phyloP scores from a whole-genome alignment of 1,140 invertebrate genomes.

The Meloidogyne chitwoodi region DNA sequence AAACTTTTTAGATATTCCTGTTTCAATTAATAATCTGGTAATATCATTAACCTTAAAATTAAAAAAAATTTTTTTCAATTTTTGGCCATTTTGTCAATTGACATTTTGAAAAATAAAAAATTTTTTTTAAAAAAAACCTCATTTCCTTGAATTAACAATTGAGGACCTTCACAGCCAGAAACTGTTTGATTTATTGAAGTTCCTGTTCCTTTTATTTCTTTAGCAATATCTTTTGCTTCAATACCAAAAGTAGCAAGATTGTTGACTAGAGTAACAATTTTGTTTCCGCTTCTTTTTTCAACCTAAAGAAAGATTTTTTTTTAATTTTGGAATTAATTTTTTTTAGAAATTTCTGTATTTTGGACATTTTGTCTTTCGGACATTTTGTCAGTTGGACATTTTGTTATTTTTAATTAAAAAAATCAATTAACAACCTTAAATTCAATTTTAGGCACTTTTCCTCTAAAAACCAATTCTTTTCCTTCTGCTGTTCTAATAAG shows the following conservation, averaged over 20 bases:
- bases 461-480: conserved; percentile 1
- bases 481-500: neutral
- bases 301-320: conserved; percentile 19
- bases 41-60: conserved; percentile 22
- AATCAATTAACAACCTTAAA: conserved; percentile 9
- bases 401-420: neutral
- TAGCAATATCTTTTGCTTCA: conserved; percentile 26
- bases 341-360: too few relatives aligned
- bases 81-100: too few relatives aligned
- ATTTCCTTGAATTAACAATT: conserved; percentile 43
- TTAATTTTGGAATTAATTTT: too few relatives aligned
- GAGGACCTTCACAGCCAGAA: conserved; percentile 45
- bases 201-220: conserved; percentile 39
- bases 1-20: conserved; percentile 29
- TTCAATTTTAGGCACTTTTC: conserved; percentile 7
- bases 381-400: neutral
- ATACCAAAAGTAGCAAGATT: conserved; percentile 39
- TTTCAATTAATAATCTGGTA: conserved; percentile 10
- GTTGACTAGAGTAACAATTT: conserved; percentile 39
- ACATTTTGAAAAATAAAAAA: neutral
- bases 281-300: conserved; percentile 43
- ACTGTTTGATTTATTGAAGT: conserved; percentile 30
- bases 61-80: neutral
- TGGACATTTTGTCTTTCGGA: neutral
- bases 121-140: conserved; percentile 24